Evolutionary conservation across 2,797 vertebrate genomes (phyloP).

Genomic region (Acanthis flammea): DNA sequence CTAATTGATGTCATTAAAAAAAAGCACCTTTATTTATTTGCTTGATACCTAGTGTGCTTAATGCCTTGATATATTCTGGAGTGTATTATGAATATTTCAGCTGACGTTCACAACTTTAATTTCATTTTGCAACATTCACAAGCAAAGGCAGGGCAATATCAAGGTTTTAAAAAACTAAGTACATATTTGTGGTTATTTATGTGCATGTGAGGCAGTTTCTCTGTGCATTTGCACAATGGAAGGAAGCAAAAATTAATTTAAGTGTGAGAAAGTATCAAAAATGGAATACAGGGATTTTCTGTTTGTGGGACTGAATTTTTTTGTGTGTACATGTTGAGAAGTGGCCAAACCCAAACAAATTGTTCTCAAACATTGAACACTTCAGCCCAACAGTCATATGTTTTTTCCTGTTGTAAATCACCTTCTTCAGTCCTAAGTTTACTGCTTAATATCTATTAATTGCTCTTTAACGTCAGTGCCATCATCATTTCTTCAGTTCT

Average conservation of each 20-base stretch:
- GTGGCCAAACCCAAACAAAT: background rate
- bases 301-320: background rate
- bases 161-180: background rate
- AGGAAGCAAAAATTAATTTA: background rate
- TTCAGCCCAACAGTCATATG: background rate
- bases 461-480: fast-evolving
- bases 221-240: background rate
- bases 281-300: background rate
- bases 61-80: background rate
- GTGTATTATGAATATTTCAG: background rate
- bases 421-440: background rate
- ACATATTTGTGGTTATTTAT: background rate
- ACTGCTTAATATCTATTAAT: background rate
- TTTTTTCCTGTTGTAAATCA: background rate
- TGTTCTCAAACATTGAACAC: background rate
- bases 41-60: background rate
- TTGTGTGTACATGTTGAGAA: background rate
- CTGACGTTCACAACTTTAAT: background rate
- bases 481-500: background rate
- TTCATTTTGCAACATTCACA: background rate
- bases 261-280: fast-evolving
- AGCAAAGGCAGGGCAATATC: background rate
- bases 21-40: background rate
- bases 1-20: background rate
- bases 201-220: background rate